Base-by-base conservation (phyloP, 1,140 invertebrate species). In the Nephotettix cincticeps region DNA sequence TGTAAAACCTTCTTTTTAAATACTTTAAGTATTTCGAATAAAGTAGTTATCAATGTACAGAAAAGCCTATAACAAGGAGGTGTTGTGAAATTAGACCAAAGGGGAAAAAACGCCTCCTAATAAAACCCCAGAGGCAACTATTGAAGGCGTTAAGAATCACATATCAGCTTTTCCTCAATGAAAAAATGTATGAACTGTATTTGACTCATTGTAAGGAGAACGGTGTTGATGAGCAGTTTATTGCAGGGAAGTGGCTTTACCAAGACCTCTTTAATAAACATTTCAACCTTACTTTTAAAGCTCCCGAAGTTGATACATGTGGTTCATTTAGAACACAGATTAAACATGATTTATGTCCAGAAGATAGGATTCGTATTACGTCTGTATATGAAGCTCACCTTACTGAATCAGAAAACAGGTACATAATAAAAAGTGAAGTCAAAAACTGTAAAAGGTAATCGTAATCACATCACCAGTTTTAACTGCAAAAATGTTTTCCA, bases 401-500 rank as follows among this genome's bases (percentile, higher is more conserved):
- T 30, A 21, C 28, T 32, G 63, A 65, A 17, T 65, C 30, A 32
- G 29, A 65, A 30, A 65, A 21, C 17, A 65, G 19, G 36, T 36
- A 36, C 56, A 65, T 1, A 13, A 36, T 32, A 40, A 65, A 65
- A 40, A 65, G 63, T 65, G 28, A n/a, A 2, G 63, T 29, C 32
- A n/a, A 65, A 65, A 36, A 21, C 28, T 19, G 9, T 30, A 6
- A 30, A 65, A 65, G 32, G 21, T 9, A 65, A 11, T 21, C 27
- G 28, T 29, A 30, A 30, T 32, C 32, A 65, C 21, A 65, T n/a
- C n/a, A n/a, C n/a, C 14, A 30, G 63, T 65, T 65, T 40, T 65
- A 30, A 65, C 63, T 30, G 13, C 47, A 69, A 32, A 69, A 69
- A 23, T 69, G 67, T 56, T 67, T 71, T 19, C 40, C 40, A 56